phyloP scores from a whole-genome alignment of 2,888 invertebrate species.

The Pegoplata infirma region DNA sequence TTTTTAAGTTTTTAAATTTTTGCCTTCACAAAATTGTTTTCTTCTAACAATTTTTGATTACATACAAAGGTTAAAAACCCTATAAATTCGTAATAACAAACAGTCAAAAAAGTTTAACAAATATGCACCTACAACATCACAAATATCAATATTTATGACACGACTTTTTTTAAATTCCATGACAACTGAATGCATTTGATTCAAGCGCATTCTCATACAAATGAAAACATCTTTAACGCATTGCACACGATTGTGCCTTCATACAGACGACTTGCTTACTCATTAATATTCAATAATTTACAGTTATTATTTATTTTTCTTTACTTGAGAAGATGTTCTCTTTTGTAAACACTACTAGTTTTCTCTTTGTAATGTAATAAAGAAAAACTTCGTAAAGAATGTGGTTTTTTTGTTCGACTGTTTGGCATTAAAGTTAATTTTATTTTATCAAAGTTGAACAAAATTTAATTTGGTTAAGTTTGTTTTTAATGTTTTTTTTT shows the following conservation, averaged over 20 bases:
- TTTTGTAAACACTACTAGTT: not conserved
- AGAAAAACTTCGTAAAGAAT: not conserved
- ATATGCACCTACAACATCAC: constrained; percentile 11
- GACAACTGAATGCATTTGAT: not conserved
- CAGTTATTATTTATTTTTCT: constrained; percentile 37
- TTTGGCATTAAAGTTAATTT: constrained; percentile 1
- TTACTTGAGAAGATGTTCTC: not conserved
- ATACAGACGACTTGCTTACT: not conserved
- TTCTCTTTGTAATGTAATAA: not conserved
- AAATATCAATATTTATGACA: constrained; percentile 20
- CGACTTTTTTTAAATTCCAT: not conserved
- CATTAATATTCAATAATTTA: constrained; percentile 54
- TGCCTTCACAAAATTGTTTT: not conserved
- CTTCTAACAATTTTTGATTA: not conserved
- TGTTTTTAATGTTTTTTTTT: too few relatives aligned
- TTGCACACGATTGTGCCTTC: not conserved
- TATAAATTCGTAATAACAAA: constrained; percentile 15
- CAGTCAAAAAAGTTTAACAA: not conserved
- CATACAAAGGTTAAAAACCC: constrained; percentile 27
- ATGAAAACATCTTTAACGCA: not conserved
- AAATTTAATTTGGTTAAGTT: constrained; percentile 28
- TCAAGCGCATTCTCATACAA: constrained; percentile 1
- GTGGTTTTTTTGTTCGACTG: constrained; percentile 9
- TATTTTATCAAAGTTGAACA: not conserved
- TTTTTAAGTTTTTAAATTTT: too few relatives aligned